These are phyloP conservation scores for Meteorus sp. DNA, from an alignment of 1,140 invertebrate species.

Conservation along the genomic window DNA sequence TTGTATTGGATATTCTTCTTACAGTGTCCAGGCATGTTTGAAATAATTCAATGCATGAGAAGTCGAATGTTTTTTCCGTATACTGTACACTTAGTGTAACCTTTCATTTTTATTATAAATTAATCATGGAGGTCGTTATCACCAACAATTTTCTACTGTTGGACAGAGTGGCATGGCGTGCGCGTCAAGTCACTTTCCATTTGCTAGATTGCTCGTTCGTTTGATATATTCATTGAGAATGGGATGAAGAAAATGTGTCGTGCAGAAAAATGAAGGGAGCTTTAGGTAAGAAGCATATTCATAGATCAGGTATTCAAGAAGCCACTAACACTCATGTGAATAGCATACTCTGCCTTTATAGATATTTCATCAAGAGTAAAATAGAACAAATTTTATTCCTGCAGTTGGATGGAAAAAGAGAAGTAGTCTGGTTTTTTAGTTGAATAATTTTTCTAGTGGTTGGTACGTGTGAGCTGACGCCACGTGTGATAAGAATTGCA, in stretches of 20 bases:
- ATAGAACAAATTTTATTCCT: background rate
- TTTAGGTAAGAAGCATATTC: too few relatives aligned
- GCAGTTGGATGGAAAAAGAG: background rate
- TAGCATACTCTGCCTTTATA: too few relatives aligned
- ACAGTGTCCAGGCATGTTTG: too few relatives aligned
- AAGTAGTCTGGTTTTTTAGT: background rate
- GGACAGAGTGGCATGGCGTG: background rate
- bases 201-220: background rate
- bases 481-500: conserved; percentile 40
- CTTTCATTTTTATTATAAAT: background rate
- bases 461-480: conserved; percentile 32
- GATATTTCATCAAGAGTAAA: background rate
- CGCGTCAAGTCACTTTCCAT: background rate
- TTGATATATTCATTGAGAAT: background rate
- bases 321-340: too few relatives aligned
- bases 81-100: too few relatives aligned
- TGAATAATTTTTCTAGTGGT: conserved; percentile 7
- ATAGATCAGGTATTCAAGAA: too few relatives aligned
- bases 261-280: background rate
- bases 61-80: too few relatives aligned
- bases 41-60: too few relatives aligned
- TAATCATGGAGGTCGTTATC: background rate
- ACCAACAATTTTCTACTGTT: background rate
- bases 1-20: too few relatives aligned
- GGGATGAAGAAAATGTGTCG: too few relatives aligned